A percentile compares a stretch with the other conserved stretches of the same genome.
These are phyloP conservation scores for Clarias pachynema DNA, from an alignment of 2,797 vertebrate species.

Conservation along the genomic window DNA sequence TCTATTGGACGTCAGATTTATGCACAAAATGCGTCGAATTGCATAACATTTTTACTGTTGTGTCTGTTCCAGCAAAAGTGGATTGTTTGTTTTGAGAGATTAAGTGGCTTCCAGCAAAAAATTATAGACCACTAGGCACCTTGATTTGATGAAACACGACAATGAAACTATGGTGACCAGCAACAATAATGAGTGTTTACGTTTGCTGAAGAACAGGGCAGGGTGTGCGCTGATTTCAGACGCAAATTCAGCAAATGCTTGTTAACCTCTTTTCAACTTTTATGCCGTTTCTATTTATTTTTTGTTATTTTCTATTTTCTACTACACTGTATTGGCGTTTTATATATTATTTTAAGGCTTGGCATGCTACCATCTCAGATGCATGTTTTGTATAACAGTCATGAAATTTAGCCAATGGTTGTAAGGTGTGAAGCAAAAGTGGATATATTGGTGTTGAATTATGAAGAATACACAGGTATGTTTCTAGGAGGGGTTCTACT, in stretches of 20 bases:
- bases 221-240: background rate
- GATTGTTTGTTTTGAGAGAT: background rate
- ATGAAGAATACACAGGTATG: background rate
- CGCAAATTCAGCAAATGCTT: background rate
- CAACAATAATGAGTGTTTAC: background rate
- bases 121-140: background rate
- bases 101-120: background rate
- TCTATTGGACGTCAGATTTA: background rate
- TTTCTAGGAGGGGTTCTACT: background rate
- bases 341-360: no score
- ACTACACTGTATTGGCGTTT: background rate
- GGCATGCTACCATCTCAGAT: background rate
- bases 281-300: background rate
- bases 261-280: background rate
- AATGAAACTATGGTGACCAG: background rate
- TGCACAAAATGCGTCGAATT: background rate
- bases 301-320: background rate
- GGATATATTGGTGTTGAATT: background rate
- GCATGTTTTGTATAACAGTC: background rate
- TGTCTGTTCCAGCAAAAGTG: background rate
- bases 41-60: background rate
- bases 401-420: background rate
- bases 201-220: no score
- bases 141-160: background rate
- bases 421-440: background rate